Evolutionary conservation across 2,113 vertebrate species (phyloP).

Genomic region (Caloenas nicobarica): DNA sequence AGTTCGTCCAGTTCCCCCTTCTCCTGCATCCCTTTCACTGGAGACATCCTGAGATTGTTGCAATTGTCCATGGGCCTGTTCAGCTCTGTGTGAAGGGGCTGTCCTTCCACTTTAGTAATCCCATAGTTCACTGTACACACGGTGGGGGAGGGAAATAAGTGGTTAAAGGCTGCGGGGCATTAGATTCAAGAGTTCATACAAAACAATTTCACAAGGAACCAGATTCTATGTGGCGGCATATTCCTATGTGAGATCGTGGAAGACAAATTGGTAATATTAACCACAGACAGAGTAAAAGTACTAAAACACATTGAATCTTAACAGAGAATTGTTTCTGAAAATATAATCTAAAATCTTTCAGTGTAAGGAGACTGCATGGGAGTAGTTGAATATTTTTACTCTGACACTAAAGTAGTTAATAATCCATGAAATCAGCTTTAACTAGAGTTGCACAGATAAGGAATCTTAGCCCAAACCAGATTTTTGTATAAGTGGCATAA

Average conservation of each 20-base stretch:
- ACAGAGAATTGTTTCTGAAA: not conserved
- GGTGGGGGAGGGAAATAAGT: slow-evolving; percentile 20
- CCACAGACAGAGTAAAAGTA: not conserved
- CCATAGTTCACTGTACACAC: slow-evolving; percentile 81
- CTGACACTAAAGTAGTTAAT: not conserved
- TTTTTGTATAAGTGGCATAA: not conserved
- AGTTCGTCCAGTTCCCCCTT: slow-evolving; percentile 89
- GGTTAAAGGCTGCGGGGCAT: not conserved
- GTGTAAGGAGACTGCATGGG: not conserved
- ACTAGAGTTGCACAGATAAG: not conserved
- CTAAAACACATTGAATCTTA: not conserved
- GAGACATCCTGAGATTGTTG: slow-evolving; percentile 85
- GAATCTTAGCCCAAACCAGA: not conserved
- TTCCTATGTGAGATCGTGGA: accelerated
- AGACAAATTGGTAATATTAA: not conserved
- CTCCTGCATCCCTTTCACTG: slow-evolving; percentile 82
- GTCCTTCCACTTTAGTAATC: slow-evolving; percentile 86
- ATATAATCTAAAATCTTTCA: not conserved
- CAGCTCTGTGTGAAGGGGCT: slow-evolving; percentile 82
- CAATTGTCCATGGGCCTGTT: slow-evolving; percentile 87
- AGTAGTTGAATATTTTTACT: not conserved
- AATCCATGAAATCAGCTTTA: slow-evolving; percentile 28
- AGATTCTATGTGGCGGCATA: accelerated
- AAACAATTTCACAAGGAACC: not conserved
- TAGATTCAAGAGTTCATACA: not conserved